Base-by-base conservation (phyloP, 2,888 invertebrate species). In the Morpho deidamia region DNA sequence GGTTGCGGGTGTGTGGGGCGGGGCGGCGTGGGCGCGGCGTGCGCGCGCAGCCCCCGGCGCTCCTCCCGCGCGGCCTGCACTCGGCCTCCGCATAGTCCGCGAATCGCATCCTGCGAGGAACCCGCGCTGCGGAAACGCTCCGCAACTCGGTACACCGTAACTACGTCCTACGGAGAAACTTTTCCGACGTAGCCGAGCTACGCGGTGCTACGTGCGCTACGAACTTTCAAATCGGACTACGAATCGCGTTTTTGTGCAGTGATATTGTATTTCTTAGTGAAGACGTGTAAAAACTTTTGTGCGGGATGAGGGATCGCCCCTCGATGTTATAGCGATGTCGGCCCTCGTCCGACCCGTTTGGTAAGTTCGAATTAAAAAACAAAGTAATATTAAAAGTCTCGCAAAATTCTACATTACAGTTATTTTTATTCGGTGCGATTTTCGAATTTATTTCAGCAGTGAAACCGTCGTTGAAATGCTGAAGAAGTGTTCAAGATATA, bases 1-100 rank as follows among this genome's bases (percentile, higher is more conserved):
- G 89, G 89, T 89, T 89, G 89, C 87, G 87, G 87, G 88, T 84
- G 82, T 80, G 84, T 81, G 83, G 85, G 85, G 86, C 84, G 83
- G 88, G 78, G 78, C 84, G 79, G 78, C 68, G 78, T 80, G 83
- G 82, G 83, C 78, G 83, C 78, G 72, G 82, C 81, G 72, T 75
- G 78, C 76, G 78, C 82, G 85, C 84, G 87, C 85, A 81, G 74
- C 75, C 78, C 68, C 68, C 70, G 61, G 55, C 54, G 60, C 53
- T 48, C 56, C 61, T 51, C 62, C 65, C 63, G 64, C 66, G 65
- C 61, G 60, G 57, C 64, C 67, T 64, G 65, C 70, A 71, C 66
- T 71, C 71, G 64, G 70, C 71, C 70, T 72, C 79, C 76, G 81
- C 82, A 74, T 76, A 83, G 82, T 83, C 81, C 81, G 82, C 83